These are phyloP conservation scores for Motacilla alba DNA, from an alignment of 2,113 vertebrate genomes.

Conservation along the genomic window DNA sequence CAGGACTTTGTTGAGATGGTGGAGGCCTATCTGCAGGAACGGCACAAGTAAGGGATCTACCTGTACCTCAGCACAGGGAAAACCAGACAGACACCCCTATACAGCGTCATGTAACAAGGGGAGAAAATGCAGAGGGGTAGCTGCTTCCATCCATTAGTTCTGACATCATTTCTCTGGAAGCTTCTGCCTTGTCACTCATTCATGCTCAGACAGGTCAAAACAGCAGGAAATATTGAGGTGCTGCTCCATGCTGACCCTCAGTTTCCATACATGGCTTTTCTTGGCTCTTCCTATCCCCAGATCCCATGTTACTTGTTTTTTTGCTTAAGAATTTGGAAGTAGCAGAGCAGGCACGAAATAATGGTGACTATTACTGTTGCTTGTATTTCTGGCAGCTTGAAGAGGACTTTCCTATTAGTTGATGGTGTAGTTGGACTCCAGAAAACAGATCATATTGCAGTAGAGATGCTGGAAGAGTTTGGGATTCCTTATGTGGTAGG, in stretches of 20 bases:
- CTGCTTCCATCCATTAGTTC: background rate
- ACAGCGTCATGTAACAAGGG: background rate
- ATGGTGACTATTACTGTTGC: background rate
- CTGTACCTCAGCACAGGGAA: background rate
- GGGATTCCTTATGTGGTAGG: conserved; percentile 89
- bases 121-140: background rate
- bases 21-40: conserved; percentile 86
- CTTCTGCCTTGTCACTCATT: background rate
- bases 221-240: background rate
- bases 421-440: conserved; percentile 86
- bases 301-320: background rate
- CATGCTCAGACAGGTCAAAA: background rate
- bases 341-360: background rate
- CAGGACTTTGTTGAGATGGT: conserved; percentile 93
- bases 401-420: conserved; percentile 90
- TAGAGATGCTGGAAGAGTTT: conserved; percentile 96
- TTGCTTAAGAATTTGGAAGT: background rate
- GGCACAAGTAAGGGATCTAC: conserved; percentile 77
- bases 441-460: conserved; percentile 79
- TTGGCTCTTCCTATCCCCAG: background rate
- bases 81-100: background rate
- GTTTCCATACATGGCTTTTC: background rate
- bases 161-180: background rate
- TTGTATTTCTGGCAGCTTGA: conserved; percentile 78
- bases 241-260: background rate